A percentile compares a stretch with the other conserved stretches of the same genome.
Conservation (phyloP, 2,888 invertebrate genomes). For the Cerastis leucographa region DNA sequence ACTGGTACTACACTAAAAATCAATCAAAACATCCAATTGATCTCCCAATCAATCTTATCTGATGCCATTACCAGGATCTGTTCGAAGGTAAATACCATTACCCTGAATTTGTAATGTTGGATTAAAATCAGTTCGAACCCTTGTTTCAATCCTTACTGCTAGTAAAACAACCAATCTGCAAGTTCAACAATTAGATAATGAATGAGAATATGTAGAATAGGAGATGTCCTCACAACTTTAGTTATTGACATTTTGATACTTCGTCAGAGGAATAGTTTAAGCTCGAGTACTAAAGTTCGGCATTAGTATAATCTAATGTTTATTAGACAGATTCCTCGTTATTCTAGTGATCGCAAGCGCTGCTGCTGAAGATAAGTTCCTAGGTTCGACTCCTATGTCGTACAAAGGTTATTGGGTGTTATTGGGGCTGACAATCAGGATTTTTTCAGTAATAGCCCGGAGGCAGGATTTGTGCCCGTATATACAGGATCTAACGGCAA, state of each 20-base stretch:
- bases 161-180: constrained; percentile 30
- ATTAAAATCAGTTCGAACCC: constrained; percentile 40
- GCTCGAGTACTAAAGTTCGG: background rate
- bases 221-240: constrained; percentile 11
- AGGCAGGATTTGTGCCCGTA: too few species aligned
- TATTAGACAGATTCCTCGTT: too few species aligned
- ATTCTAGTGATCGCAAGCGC: too few species aligned
- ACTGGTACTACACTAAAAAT: background rate
- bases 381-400: too few species aligned
- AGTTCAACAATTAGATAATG: constrained; percentile 41
- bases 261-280: background rate
- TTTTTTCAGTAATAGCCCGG: too few species aligned
- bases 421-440: too few species aligned
- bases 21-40: constrained; percentile 16
- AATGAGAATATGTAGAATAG: constrained; percentile 4
- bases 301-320: background rate
- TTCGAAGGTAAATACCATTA: constrained; percentile 46
- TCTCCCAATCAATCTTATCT: constrained; percentile 26
- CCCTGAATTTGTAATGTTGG: constrained; percentile 43
- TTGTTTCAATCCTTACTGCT: constrained; percentile 30
- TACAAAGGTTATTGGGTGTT: too few species aligned
- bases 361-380: too few species aligned
- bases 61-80: constrained; percentile 16
- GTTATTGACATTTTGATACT: constrained; percentile 7
- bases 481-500: too few species aligned